A percentile compares a stretch with the other conserved stretches of the same genome.
phyloP scores from a whole-genome alignment of 2,113 vertebrate species.

The Daphoenositta chrysoptera region DNA sequence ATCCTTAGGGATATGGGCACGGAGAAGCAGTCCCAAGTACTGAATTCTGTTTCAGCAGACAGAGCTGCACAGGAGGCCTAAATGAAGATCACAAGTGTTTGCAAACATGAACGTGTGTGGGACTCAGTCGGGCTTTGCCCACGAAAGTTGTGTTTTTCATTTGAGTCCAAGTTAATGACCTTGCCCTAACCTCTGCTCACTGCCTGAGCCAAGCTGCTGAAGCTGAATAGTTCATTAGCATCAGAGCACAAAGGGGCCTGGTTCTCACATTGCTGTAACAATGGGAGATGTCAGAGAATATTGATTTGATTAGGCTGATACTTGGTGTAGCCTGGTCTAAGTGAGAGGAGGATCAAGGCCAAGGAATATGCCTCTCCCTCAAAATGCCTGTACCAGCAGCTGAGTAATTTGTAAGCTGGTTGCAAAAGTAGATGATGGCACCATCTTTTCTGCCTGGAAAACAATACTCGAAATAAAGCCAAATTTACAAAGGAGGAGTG shows the following conservation, averaged over 20 bases:
- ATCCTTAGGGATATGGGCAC: rapidly evolving
- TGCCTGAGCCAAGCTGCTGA: background rate
- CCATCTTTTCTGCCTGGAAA: background rate
- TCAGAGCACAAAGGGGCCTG: background rate
- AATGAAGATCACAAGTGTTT: background rate
- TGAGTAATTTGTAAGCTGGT: background rate
- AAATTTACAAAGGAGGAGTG: background rate
- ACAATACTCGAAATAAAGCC: background rate
- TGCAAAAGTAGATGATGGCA: background rate
- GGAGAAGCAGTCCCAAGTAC: background rate
- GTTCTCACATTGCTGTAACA: background rate
- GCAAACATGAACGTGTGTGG: background rate
- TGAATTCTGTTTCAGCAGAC: background rate
- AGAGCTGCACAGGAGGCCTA: background rate
- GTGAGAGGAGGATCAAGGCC: background rate
- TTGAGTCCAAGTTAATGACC: background rate
- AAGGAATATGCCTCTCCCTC: background rate
- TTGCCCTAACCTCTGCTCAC: background rate
- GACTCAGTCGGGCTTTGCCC: background rate
- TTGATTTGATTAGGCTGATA: background rate
- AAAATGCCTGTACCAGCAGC: background rate
- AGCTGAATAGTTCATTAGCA: background rate
- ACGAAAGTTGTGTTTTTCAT: background rate
- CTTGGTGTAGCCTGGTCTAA: background rate
- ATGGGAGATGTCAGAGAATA: background rate